These are phyloP conservation scores for Gadopsis bispinosus DNA, from an alignment of 2,797 vertebrate species.

Conservation along the genomic window DNA sequence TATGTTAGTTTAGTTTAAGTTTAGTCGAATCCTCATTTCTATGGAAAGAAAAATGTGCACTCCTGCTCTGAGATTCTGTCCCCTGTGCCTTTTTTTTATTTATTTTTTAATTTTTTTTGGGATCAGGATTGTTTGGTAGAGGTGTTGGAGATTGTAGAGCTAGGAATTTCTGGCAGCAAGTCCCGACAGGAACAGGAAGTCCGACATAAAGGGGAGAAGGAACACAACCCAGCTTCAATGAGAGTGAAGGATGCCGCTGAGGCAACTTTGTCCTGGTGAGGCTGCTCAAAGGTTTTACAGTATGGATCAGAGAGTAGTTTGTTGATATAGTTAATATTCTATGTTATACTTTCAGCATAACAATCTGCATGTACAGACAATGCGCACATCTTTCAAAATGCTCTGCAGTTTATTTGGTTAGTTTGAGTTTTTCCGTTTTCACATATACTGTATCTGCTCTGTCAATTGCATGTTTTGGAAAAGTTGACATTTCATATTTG, in stretches of 20 bases:
- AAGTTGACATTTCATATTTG: background rate
- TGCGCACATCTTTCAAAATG: background rate
- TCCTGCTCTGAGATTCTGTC: background rate
- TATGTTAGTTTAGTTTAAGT: too few species aligned
- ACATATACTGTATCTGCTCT: too few species aligned
- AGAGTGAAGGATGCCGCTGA: slow-evolving; percentile 97
- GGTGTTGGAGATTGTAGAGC: slow-evolving; percentile 95
- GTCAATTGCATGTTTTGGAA: background rate
- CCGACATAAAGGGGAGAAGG: slow-evolving; percentile 95
- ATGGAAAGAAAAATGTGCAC: background rate
- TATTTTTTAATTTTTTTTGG: too few species aligned
- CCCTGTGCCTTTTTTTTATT: background rate
- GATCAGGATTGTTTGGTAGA: slow-evolving; percentile 94
- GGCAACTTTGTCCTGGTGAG: slow-evolving; percentile 95
- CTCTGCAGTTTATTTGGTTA: background rate
- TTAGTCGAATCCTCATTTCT: background rate
- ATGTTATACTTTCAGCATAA: background rate
- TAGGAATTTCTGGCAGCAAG: slow-evolving; percentile 97
- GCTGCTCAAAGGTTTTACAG: background rate
- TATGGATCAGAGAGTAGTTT: background rate
- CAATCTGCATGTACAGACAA: background rate
- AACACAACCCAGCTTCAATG: slow-evolving; percentile 96
- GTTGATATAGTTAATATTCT: background rate
- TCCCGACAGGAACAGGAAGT: slow-evolving; percentile 94
- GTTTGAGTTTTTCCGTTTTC: background rate